Conservation (phyloP, 1,140 invertebrate species). For the Ptiloglossa arizonensis region DNA sequence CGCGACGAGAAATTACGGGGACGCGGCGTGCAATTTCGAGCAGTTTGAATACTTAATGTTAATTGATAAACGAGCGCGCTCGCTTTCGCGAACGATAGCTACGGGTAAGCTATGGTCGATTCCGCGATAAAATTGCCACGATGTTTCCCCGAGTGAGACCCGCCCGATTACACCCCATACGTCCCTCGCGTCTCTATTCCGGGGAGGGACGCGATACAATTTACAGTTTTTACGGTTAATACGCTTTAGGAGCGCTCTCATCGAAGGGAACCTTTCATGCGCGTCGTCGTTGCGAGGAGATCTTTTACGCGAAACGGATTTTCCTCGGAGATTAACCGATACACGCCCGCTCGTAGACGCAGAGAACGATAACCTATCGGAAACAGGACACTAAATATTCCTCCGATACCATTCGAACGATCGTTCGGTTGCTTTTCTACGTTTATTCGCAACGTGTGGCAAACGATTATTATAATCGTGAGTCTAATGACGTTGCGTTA, state of each 20-base stretch:
- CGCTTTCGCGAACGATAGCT: background rate
- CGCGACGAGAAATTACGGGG: background rate
- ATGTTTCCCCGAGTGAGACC: background rate
- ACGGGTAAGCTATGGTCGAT: slow-evolving; percentile 9
- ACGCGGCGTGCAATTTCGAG: slow-evolving; percentile 1
- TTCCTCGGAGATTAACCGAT: background rate
- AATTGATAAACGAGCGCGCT: slow-evolving; percentile 4
- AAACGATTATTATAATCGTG: no score
- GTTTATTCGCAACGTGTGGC: no score
- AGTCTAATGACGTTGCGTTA: no score
- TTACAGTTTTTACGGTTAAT: slow-evolving; percentile 18
- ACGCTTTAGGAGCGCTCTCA: background rate
- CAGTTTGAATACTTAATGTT: slow-evolving; percentile 8
- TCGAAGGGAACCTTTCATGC: no score
- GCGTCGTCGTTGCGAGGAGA: background rate
- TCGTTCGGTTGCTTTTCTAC: no score
- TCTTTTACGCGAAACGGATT: slow-evolving; percentile 13
- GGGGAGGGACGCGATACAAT: slow-evolving; percentile 3
- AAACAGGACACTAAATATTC: no score
- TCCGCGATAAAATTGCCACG: background rate
- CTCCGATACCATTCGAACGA: no score
- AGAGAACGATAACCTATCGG: no score
- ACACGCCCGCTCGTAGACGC: no score
- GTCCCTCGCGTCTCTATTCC: no score
- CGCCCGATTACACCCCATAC: no score